Percentiles rank a stretch among this genome's conserved stretches.
phyloP scores from a whole-genome alignment of 2,888 invertebrate species.

The Balanococcus diminutus region DNA sequence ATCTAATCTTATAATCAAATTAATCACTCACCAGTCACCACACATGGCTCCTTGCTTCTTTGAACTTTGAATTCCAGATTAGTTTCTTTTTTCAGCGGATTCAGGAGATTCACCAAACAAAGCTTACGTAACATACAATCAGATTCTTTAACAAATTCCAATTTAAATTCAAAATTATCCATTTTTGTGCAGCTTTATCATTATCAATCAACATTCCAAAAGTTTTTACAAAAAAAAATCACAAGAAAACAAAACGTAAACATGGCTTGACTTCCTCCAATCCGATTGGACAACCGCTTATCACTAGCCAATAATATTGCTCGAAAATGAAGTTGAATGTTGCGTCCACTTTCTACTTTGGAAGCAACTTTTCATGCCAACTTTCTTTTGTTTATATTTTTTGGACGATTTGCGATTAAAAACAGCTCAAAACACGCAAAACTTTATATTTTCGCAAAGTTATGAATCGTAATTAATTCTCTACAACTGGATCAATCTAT shows the following conservation, averaged over 20 bases:
- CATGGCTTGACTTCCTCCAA: background rate
- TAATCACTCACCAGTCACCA: too few species aligned
- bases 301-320: background rate
- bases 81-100: too few species aligned
- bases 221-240: background rate
- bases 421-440: background rate
- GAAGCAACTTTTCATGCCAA: too few species aligned
- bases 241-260: background rate
- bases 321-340: background rate
- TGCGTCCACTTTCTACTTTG: background rate
- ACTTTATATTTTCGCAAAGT: background rate
- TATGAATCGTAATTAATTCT: background rate
- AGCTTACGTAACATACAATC: too few species aligned
- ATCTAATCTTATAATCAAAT: too few species aligned
- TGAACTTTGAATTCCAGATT: too few species aligned
- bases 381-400: background rate
- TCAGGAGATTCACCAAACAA: too few species aligned
- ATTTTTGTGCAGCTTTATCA: too few species aligned
- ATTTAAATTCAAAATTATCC: too few species aligned
- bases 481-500: background rate
- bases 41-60: too few species aligned
- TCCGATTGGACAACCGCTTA: background rate
- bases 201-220: too few species aligned
- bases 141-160: too few species aligned
- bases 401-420: background rate